These are phyloP conservation scores for Micronycteris hirsuta DNA, from an alignment of 2,113 vertebrate species.

Conservation along the genomic window DNA sequence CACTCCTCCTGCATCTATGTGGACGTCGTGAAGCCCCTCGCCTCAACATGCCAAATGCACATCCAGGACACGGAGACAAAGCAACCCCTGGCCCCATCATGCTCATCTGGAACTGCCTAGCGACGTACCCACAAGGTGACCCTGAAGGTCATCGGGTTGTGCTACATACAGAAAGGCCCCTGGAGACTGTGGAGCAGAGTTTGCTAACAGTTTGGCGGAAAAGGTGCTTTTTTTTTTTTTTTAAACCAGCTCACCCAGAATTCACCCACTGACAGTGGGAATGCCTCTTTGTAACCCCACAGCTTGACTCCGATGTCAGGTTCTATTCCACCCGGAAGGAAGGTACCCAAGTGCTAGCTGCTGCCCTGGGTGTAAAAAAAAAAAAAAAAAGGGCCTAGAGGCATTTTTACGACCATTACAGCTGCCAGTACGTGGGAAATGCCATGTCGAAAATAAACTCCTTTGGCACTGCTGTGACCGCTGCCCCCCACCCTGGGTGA, in stretches of 20 bases:
- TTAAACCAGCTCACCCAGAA: not conserved
- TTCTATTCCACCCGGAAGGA: not conserved
- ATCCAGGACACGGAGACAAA: not conserved
- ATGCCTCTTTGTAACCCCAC: not conserved
- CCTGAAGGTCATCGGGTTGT: too few relatives aligned
- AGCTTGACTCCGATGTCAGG: not conserved
- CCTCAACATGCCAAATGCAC: not conserved
- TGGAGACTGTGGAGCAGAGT: not conserved
- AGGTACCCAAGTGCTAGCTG: not conserved
- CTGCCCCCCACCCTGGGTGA: not conserved
- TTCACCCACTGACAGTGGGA: rapidly evolving
- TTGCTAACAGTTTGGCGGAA: not conserved
- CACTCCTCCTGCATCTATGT: not conserved
- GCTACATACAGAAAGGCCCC: not conserved
- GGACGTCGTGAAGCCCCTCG: not conserved
- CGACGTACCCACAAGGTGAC: too few relatives aligned
- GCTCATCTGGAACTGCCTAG: not conserved
- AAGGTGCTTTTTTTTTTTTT: not conserved
- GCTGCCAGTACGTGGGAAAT: not conserved
- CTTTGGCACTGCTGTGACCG: rapidly evolving
- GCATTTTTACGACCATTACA: not conserved
- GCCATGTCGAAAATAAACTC: not conserved
- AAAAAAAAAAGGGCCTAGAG: not conserved
- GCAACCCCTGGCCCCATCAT: not conserved
- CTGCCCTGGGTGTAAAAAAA: not conserved